Evolutionary conservation across 2,888 invertebrate species (phyloP).

Genomic region (Erannis defoliaria): DNA sequence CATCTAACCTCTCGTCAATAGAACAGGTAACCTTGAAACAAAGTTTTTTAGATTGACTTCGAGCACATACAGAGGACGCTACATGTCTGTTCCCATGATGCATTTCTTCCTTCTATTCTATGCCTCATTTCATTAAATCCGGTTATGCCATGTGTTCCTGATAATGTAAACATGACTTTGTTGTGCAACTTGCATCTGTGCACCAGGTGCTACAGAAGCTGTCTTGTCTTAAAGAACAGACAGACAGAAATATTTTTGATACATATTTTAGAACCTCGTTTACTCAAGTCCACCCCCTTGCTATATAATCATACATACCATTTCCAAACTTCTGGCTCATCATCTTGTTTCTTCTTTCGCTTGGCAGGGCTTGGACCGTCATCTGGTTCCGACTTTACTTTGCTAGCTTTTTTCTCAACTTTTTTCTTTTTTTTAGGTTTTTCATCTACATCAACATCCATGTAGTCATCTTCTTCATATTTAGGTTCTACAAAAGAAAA

Average conservation of each 20-base stretch:
- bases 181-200: too few relatives aligned
- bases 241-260: too few relatives aligned
- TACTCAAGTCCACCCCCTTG: neutral
- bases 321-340: constrained; percentile 95
- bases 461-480: constrained; percentile 84
- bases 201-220: too few relatives aligned
- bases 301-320: constrained; percentile 87
- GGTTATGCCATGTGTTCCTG: neutral
- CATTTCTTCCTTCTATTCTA: neutral
- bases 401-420: constrained; percentile 62
- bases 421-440: constrained; percentile 85
- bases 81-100: neutral
- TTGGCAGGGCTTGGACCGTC: constrained; percentile 86
- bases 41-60: neutral
- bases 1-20: constrained; percentile 51
- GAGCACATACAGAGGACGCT: neutral
- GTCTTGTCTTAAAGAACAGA: too few relatives aligned
- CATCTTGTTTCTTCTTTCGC: constrained; percentile 93
- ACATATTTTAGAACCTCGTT: neutral
- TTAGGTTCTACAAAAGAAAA: constrained; percentile 70
- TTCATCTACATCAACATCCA: constrained; percentile 84
- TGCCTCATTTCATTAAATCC: neutral
- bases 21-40: constrained; percentile 15
- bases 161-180: too few relatives aligned
- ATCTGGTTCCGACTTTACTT: constrained; percentile 67